Evolutionary conservation across 2,888 invertebrate species (phyloP).

Genomic region (Heliothis peltigera): DNA sequence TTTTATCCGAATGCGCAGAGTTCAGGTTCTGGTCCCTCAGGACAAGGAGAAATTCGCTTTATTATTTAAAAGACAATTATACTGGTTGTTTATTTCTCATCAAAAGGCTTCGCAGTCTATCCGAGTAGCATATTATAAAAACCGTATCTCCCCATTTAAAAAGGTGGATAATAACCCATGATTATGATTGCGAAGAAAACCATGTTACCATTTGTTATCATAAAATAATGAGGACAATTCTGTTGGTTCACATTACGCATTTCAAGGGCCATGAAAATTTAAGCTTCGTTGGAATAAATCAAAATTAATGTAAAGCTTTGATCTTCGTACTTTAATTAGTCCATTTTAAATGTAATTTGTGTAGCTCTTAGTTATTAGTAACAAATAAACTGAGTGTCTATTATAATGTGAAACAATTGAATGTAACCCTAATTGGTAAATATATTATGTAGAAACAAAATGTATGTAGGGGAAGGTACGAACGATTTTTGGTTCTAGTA

Average conservation of each 20-base stretch:
- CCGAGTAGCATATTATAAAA: neutral
- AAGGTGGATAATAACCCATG: slow-evolving; percentile 13
- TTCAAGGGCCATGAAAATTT: neutral
- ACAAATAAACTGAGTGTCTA: no score
- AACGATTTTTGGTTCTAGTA: no score
- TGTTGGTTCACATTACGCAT: neutral
- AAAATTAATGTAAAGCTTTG: neutral
- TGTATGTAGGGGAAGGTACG: no score
- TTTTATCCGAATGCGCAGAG: no score
- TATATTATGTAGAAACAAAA: no score
- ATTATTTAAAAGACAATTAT: no score
- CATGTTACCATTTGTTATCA: slow-evolving; percentile 11
- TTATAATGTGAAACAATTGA: no score
- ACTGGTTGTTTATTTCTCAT: neutral
- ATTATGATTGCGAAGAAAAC: slow-evolving; percentile 25
- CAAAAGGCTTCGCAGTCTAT: neutral
- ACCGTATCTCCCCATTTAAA: neutral
- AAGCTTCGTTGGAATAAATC: neutral
- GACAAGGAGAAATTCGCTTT: no score
- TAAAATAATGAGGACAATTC: slow-evolving; percentile 28
- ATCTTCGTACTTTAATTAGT: neutral
- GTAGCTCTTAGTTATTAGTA: no score
- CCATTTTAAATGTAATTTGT: neutral
- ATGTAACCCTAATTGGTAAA: no score
- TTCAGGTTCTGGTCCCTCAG: no score